phyloP scores from a whole-genome alignment of 2,113 vertebrate genomes.

The Leptosomus discolor region DNA sequence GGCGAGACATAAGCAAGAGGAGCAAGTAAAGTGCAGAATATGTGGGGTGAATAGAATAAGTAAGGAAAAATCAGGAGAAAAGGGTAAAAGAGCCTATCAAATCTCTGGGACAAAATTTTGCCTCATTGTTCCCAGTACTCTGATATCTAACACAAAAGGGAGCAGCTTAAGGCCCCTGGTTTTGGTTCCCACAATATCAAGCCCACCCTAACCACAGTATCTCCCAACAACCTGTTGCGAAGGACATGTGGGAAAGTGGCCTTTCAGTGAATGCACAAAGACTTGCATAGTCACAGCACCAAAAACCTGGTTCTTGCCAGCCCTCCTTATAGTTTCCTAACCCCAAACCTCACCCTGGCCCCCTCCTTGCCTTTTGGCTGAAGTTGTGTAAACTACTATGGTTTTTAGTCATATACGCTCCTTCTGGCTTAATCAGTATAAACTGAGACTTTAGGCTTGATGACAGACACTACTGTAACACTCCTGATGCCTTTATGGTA shows the following conservation, averaged over 20 bases:
- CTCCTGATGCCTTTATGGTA: background rate
- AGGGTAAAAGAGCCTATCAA: background rate
- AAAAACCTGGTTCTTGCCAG: background rate
- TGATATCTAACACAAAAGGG: background rate
- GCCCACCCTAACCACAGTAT: background rate
- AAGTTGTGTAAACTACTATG: background rate
- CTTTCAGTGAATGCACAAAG: background rate
- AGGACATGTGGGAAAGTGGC: background rate
- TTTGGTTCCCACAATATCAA: background rate
- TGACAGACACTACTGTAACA: background rate
- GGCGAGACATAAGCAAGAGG: background rate
- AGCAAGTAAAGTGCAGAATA: background rate
- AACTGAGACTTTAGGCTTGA: background rate
- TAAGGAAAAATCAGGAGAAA: background rate
- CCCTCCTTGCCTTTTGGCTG: background rate
- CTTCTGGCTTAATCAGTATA: background rate
- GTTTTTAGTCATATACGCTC: background rate
- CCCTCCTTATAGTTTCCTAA: background rate
- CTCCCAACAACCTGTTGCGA: background rate
- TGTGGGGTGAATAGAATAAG: background rate
- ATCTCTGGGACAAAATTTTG: background rate
- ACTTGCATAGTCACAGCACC: background rate
- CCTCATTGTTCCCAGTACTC: background rate
- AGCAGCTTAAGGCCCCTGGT: background rate
- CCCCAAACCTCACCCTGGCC: background rate